These are phyloP conservation scores for Porites cylindrica DNA, from an alignment of 92 coral and sea anemone species.

Conservation along the genomic window DNA sequence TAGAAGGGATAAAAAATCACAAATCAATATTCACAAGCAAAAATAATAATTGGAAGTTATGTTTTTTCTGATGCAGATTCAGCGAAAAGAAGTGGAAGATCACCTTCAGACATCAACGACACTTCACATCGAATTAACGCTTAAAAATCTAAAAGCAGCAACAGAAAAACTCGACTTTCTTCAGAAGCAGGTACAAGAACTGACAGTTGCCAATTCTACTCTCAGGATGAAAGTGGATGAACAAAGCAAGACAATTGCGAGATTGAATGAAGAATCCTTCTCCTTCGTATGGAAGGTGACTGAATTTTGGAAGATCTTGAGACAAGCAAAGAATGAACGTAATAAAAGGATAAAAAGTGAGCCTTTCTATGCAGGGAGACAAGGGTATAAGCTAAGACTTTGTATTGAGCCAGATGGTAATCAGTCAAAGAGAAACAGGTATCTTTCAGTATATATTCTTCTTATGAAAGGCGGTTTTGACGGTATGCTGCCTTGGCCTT, in stretches of 20 bases:
- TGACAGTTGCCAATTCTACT: neutral
- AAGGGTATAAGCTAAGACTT: slow-evolving; percentile 44
- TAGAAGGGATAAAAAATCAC: too few relatives aligned
- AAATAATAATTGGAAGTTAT: too few relatives aligned
- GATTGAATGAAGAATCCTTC: too few relatives aligned
- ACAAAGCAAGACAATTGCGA: too few relatives aligned
- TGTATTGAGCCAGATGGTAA: slow-evolving; percentile 44
- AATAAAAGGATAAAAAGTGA: neutral
- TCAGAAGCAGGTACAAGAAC: slow-evolving; percentile 6
- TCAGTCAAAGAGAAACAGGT: slow-evolving; percentile 12
- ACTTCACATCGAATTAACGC: slow-evolving; percentile 40
- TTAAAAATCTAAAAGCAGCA: neutral
- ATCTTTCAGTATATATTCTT: slow-evolving; percentile 26
- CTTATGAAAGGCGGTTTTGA: slow-evolving; percentile 40
- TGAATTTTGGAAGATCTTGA: slow-evolving; percentile 18
- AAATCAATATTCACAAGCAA: too few relatives aligned
- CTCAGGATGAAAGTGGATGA: too few relatives aligned
- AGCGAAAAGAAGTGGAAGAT: slow-evolving; percentile 31
- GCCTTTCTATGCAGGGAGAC: slow-evolving; percentile 37
- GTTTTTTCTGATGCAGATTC: slow-evolving; percentile 18
- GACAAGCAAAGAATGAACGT: slow-evolving; percentile 24
- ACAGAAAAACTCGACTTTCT: slow-evolving; percentile 2
- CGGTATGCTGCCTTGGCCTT: slow-evolving; percentile 56
- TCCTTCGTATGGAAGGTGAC: too few relatives aligned
- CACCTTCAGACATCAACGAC: slow-evolving; percentile 42